Evolutionary conservation across 2,888 invertebrate species (phyloP).

Genomic region (Lottia scabra): DNA sequence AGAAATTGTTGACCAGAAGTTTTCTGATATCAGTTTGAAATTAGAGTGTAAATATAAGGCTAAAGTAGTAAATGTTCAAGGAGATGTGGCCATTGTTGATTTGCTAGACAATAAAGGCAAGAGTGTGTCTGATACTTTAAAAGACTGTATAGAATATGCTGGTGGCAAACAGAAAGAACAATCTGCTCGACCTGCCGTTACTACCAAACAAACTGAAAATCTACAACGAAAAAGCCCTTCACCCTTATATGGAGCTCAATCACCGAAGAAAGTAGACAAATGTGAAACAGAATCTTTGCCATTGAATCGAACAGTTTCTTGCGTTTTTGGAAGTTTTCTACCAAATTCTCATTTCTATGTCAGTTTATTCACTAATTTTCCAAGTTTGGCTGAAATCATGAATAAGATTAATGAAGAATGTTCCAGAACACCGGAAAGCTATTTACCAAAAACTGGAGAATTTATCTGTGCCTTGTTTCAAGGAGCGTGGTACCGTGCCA

Average conservation of each 20-base stretch:
- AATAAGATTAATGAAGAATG: background rate
- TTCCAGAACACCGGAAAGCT: background rate
- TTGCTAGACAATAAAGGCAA: background rate
- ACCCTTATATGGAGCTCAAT: background rate
- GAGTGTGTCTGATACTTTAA: background rate
- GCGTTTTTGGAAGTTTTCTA: background rate
- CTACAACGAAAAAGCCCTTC: background rate
- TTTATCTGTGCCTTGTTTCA: slow-evolving; percentile 40
- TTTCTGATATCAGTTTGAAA: background rate
- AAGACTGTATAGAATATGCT: background rate
- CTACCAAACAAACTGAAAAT: no score
- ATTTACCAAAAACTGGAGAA: slow-evolving; percentile 30
- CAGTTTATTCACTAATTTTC: background rate
- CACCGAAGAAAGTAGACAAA: background rate
- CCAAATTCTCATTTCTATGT: background rate
- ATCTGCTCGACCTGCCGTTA: background rate
- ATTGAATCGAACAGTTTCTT: background rate
- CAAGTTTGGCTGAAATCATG: background rate
- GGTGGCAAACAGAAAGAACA: no score
- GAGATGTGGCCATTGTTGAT: background rate
- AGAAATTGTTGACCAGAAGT: background rate
- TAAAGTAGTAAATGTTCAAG: background rate
- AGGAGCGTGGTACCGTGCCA: slow-evolving; percentile 48
- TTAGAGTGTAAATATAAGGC: background rate
- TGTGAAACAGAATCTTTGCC: background rate